phyloP scores from a whole-genome alignment of 2,797 vertebrate species.

The Dryobates pubescens region DNA sequence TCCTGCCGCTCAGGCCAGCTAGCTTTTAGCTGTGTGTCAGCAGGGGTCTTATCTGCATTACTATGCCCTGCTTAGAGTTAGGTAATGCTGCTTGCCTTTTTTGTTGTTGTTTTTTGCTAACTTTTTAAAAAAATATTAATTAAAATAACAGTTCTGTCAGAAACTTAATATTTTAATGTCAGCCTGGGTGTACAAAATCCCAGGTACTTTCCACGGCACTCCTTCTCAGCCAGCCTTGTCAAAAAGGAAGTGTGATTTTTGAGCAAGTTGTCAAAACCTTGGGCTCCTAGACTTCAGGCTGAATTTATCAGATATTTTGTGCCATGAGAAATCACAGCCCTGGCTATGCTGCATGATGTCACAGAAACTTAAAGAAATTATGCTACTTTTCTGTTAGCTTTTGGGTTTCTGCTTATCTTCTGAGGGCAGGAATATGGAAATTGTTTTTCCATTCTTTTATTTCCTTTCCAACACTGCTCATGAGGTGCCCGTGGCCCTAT shows the following conservation, averaged over 20 bases:
- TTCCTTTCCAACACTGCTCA: not conserved
- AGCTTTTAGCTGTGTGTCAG: not conserved
- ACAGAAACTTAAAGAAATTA: not conserved
- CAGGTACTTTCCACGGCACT: not conserved
- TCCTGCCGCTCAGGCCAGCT: not conserved
- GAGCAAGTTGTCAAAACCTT: slow-evolving; percentile 4
- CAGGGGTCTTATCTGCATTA: not conserved
- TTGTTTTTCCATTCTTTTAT: not conserved
- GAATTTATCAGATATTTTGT: not conserved
- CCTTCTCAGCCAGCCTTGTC: not conserved
- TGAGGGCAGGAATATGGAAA: not conserved
- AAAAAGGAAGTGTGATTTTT: not conserved
- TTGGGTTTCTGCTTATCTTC: not conserved
- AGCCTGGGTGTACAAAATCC: not conserved
- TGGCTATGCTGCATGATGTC: not conserved
- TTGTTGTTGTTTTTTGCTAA: not conserved
- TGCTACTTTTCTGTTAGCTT: not conserved
- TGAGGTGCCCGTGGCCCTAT: not conserved
- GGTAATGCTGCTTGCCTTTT: not conserved
- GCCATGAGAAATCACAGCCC: not conserved
- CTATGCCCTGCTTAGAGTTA: not conserved
- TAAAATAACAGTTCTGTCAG: not conserved
- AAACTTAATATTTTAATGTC: not conserved
- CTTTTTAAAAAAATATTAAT: not conserved
- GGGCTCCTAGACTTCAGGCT: not conserved